phyloP scores from a whole-genome alignment of 2,888 invertebrate species.

The Melieria picta region DNA sequence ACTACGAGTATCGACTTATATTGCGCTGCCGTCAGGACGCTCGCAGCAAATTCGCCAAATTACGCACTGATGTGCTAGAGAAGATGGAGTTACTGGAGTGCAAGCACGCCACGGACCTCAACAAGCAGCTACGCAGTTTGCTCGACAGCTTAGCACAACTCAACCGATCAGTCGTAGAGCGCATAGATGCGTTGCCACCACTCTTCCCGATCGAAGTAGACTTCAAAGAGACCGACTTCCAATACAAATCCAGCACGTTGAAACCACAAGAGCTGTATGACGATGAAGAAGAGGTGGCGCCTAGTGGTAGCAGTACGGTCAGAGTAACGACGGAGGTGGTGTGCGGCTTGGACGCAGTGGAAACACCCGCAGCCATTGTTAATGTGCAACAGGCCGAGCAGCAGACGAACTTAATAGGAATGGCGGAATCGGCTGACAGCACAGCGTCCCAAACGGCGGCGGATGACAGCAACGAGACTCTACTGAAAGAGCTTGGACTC shows the following conservation, averaged over 20 bases:
- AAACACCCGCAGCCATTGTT: constrained; percentile 56
- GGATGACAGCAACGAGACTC: constrained; percentile 47
- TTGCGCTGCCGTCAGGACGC: constrained; percentile 97
- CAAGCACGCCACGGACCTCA: constrained; percentile 97
- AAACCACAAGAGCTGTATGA: constrained; percentile 62
- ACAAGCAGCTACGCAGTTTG: constrained; percentile 83
- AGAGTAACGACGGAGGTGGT: constrained; percentile 38
- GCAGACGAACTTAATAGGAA: constrained; percentile 27
- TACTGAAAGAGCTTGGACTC: constrained; percentile 71
- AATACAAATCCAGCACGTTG: constrained; percentile 73
- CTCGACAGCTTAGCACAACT: constrained; percentile 83
- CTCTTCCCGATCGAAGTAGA: constrained; percentile 98
- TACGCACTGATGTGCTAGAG: constrained; percentile 91
- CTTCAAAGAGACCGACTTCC: constrained; percentile 90
- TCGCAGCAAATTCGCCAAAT: constrained; percentile 81
- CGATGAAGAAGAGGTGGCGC: constrained; percentile 43
- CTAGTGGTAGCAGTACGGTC: too few relatives aligned
- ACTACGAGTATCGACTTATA: constrained; percentile 97
- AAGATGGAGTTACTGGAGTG: constrained; percentile 97
- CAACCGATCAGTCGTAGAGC: constrained; percentile 76
- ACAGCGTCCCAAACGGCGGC: constrained; percentile 3
- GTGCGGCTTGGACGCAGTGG: constrained; percentile 58
- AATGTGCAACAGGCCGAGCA: constrained; percentile 47
- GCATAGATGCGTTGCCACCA: constrained; percentile 77
- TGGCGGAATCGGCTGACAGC: constrained; percentile 24